These are phyloP conservation scores for Brachionus rubens DNA, from an alignment of 1,140 invertebrate species.

Conservation along the genomic window DNA sequence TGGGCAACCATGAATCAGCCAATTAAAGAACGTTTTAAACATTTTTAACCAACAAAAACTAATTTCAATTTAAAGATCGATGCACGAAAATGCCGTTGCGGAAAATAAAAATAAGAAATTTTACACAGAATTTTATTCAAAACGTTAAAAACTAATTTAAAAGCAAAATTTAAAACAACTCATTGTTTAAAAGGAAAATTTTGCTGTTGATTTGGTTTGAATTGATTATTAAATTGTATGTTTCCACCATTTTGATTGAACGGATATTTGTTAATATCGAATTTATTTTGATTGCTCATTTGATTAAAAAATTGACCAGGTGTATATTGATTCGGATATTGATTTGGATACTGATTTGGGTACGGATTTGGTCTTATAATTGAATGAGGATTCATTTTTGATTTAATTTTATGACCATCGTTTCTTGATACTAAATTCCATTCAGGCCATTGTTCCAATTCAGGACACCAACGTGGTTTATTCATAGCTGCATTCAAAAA, in stretches of 20 bases:
- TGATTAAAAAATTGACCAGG: constrained; percentile 8
- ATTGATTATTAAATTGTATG: constrained; percentile 35
- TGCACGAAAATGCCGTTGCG: not conserved
- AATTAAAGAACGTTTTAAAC: no score
- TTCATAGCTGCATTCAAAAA: not conserved
- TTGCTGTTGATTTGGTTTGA: constrained; percentile 12
- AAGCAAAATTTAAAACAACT: no score
- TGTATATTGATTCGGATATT: not conserved
- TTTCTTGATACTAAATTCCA: constrained; percentile 1
- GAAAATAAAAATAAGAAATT: not conserved
- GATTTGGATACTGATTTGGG: not conserved
- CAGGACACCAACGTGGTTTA: constrained; percentile 36
- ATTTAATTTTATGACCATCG: not conserved
- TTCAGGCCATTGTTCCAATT: constrained; percentile 10
- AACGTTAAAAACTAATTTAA: no score
- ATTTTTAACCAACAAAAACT: no score
- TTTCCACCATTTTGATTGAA: constrained; percentile 35
- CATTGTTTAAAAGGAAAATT: not conserved
- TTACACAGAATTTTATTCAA: not conserved
- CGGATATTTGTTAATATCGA: constrained; percentile 23
- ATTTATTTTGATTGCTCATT: not conserved
- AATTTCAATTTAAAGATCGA: no score
- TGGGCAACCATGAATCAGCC: no score
- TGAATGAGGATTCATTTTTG: not conserved
- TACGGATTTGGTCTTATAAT: not conserved